phyloP scores from a whole-genome alignment of 2,888 invertebrate species.

The Neoitamus cyanurus region DNA sequence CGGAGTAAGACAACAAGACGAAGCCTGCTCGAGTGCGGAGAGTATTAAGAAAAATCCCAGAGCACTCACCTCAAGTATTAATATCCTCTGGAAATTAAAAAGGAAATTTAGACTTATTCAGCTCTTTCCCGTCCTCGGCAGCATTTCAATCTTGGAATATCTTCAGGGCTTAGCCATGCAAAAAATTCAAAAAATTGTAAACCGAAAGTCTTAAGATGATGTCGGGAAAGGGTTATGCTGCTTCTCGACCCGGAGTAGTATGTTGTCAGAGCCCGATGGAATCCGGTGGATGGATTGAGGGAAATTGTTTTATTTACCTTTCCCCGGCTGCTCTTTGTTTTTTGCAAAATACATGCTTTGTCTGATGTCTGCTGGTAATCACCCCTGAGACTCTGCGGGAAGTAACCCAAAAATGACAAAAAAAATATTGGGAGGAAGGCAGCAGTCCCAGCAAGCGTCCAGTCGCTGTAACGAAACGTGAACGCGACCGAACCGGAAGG shows the following conservation, averaged over 20 bases:
- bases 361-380: slow-evolving; percentile 24
- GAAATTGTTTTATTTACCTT: slow-evolving; percentile 1
- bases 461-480: background rate
- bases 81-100: slow-evolving; percentile 13
- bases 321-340: background rate
- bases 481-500: slow-evolving; percentile 11
- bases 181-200: background rate
- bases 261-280: background rate
- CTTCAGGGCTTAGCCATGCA: slow-evolving; percentile 5
- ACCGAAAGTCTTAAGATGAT: slow-evolving; percentile 11
- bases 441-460: background rate
- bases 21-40: background rate
- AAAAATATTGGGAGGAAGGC: background rate
- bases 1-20: background rate
- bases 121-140: background rate
- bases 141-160: slow-evolving; percentile 26
- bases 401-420: background rate
- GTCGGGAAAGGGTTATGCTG: background rate
- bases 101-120: slow-evolving; percentile 23
- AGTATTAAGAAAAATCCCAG: slow-evolving; percentile 24
- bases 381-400: slow-evolving; percentile 1
- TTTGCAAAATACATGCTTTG: background rate
- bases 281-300: background rate
- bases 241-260: background rate
- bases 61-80: slow-evolving; percentile 17